phyloP scores from a whole-genome alignment of 2,797 vertebrate genomes.

The Sebastes trivittatus region DNA sequence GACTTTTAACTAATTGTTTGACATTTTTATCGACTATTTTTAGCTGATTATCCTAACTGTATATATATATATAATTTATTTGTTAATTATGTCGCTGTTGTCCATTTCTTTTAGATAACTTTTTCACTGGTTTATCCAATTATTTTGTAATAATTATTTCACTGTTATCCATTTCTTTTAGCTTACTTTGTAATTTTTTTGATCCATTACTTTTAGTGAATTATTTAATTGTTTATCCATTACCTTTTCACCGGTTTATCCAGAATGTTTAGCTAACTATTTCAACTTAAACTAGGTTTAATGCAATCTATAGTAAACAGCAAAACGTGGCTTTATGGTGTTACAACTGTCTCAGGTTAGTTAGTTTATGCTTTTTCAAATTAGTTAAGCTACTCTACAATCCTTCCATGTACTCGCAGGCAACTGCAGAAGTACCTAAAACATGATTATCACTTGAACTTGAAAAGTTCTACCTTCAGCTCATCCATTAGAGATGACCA shows the following conservation, averaged over 20 bases:
- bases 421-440: neutral
- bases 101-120: rapidly evolving
- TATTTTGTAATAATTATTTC: rapidly evolving
- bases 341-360: neutral
- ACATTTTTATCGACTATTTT: neutral
- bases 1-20: neutral
- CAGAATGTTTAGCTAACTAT: neutral
- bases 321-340: neutral
- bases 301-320: no score
- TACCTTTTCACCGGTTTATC: no score
- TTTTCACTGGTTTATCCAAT: neutral
- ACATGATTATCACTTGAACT: neutral
- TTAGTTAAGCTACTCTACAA: neutral
- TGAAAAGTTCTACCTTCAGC: conserved; percentile 51
- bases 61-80: neutral
- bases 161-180: no score
- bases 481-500: conserved; percentile 38
- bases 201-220: neutral
- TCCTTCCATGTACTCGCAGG: neutral
- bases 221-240: neutral
- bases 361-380: neutral
- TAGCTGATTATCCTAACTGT: neutral
- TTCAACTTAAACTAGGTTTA: neutral
- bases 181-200: neutral
- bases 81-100: neutral